These are phyloP conservation scores for Chlorops oryzae DNA, from an alignment of 1,140 invertebrate genomes.

Conservation along the genomic window DNA sequence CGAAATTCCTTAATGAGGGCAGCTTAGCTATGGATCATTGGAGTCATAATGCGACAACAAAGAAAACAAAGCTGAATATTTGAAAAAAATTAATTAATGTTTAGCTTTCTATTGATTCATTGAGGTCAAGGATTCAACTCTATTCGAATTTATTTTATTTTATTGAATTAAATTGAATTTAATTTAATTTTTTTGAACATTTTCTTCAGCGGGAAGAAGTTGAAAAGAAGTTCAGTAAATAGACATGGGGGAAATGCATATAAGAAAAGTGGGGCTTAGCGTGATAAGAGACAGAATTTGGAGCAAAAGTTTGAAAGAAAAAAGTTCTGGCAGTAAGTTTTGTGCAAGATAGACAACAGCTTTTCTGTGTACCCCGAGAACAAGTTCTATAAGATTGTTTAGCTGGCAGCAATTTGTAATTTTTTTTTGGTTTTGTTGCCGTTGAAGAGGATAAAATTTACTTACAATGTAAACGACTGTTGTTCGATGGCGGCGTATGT, in stretches of 20 bases:
- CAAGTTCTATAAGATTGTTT: neutral
- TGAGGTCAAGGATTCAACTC: too few relatives aligned
- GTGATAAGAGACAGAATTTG: too few relatives aligned
- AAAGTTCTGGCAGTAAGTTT: neutral
- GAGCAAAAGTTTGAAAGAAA: neutral
- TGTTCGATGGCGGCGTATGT: slow-evolving; percentile 49
- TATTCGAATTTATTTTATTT: too few relatives aligned
- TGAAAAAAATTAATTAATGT: neutral
- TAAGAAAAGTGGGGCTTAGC: too few relatives aligned
- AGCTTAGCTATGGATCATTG: neutral
- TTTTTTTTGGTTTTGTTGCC: slow-evolving; percentile 5
- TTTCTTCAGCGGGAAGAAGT: too few relatives aligned
- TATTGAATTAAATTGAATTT: too few relatives aligned
- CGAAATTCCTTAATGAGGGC: too few relatives aligned
- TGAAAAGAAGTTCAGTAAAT: too few relatives aligned
- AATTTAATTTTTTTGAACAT: too few relatives aligned
- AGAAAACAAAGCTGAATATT: neutral
- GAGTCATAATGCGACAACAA: neutral
- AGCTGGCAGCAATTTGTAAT: neutral
- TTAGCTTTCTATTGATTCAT: neutral
- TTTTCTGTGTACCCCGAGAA: neutral
- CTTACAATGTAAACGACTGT: slow-evolving; percentile 50
- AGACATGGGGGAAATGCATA: too few relatives aligned
- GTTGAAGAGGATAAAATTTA: slow-evolving; percentile 18
- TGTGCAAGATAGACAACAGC: too few relatives aligned